Evolutionary conservation across 64 coral and sea anemone species (phyloP), one percentile per base, ranked within the genome.

Genomic region (Stichodactyla mertensii): DNA sequence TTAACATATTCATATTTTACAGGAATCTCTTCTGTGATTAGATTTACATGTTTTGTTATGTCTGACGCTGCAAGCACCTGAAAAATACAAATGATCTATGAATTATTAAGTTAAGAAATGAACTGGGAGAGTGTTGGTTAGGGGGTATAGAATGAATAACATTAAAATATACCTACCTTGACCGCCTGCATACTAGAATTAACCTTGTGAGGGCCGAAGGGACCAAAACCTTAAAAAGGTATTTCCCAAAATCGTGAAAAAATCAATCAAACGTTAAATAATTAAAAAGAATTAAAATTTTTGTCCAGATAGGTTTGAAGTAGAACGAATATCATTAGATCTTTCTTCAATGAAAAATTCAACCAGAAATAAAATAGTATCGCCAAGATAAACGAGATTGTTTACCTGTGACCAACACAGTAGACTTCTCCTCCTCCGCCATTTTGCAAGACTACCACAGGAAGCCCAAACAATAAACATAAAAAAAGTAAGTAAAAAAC

Each of bases 151-250:
- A n/a, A 66, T 22, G 7, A 66, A 22, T 64, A n/a, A 66, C 5
- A 22, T 45, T 16, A 51, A 28, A 8, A n/a, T 78, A 2, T 18
- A 45, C 8, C 18, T 82, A 99, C 97, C 93, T 99, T 89, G 16
- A 99, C 97, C 61, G 97, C 93, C 28, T 85, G 79, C 88, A 82
- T 89, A 84, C 97, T 99, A 45, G 97, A 88, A 86, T 99, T 99
- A 18, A 95, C 74, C 51, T 80, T 69, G 79, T 94, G 92, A 6
- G 55, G 52, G 55, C 93, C 97, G 91, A 99, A 99, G 14, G 97
- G 97, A 61, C 97, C 97, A 95, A 99, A 99, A 51, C 97, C 97
- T 99, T 67, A 13, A 12, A 16, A 22, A 55, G 16, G 55, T 57
- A 85, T 69, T 27, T 0, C 4, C 7, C 27, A 27, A 71, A 71